Conservation (phyloP, 23 tunicate genomes). For the Styela clava region DNA sequence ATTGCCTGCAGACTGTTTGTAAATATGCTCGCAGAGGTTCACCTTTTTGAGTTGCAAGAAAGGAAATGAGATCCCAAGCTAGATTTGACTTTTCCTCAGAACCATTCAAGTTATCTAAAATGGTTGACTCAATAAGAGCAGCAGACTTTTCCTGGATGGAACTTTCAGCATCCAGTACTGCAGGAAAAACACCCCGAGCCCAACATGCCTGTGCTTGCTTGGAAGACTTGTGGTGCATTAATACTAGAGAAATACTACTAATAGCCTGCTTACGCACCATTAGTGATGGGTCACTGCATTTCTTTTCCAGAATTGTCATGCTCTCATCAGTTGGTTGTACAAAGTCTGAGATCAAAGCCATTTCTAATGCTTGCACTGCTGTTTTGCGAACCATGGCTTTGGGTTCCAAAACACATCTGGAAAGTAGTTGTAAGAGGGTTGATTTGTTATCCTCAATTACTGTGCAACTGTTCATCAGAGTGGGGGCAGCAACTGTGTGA, state of each 20-base stretch:
- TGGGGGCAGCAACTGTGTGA: constrained; percentile 41
- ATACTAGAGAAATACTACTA: constrained; percentile 39
- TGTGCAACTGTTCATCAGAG: neutral
- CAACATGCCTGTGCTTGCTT: constrained; percentile 36
- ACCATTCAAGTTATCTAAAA: constrained; percentile 23
- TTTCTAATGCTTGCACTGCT: constrained; percentile 50
- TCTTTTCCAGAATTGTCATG: constrained; percentile 23
- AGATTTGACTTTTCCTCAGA: constrained; percentile 14
- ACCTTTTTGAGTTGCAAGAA: constrained; percentile 37
- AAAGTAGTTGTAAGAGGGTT: constrained; percentile 28
- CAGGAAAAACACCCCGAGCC: constrained; percentile 63
- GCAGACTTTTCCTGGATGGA: constrained; percentile 67
- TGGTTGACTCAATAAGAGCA: constrained; percentile 38
- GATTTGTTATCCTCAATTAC: constrained; percentile 2
- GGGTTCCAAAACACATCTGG: constrained; percentile 38
- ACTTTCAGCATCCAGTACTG: constrained; percentile 48
- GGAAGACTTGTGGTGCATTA: constrained; percentile 13
- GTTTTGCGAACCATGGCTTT: constrained; percentile 61
- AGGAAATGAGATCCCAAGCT: constrained; percentile 50
- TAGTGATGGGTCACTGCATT: constrained; percentile 60
- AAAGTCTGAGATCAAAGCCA: constrained; percentile 38
- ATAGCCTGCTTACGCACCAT: constrained; percentile 71
- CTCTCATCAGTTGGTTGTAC: constrained; percentile 34
- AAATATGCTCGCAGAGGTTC: constrained; percentile 53
- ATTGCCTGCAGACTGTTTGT: constrained; percentile 44